Evolutionary conservation across 2,888 invertebrate species (phyloP).

Genomic region (Heliconius aoede): DNA sequence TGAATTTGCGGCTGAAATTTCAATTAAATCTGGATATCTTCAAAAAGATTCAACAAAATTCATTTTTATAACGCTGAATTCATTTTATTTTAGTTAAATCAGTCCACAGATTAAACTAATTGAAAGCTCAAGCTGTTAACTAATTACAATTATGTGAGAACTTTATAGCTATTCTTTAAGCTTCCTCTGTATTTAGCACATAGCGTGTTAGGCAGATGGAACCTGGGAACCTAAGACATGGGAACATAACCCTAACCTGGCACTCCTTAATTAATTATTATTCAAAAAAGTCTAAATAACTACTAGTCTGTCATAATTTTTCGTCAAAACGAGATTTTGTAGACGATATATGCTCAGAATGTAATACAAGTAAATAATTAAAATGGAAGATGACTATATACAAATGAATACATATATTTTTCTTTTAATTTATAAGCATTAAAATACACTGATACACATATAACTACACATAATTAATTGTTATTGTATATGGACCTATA

Average conservation of each 20-base stretch:
- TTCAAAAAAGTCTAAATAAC: no score
- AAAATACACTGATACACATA: neutral
- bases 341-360: neutral
- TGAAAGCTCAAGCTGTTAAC: neutral
- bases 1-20: constrained; percentile 6
- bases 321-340: neutral
- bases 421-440: neutral
- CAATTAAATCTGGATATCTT: neutral
- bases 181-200: neutral
- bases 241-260: no score
- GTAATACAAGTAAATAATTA: constrained; percentile 2
- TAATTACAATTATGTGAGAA: neutral
- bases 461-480: neutral
- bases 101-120: neutral
- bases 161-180: neutral
- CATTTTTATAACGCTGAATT: neutral
- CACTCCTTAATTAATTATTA: no score
- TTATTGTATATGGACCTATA: neutral
- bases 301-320: neutral
- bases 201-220: no score
- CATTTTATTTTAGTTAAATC: neutral
- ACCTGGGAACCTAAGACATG: no score
- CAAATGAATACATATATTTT: neutral
- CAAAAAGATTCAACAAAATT: constrained; percentile 19
- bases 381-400: neutral